These are phyloP conservation scores for Odontesthes bonariensis DNA, from an alignment of 2,113 vertebrate species.

Conservation along the genomic window DNA sequence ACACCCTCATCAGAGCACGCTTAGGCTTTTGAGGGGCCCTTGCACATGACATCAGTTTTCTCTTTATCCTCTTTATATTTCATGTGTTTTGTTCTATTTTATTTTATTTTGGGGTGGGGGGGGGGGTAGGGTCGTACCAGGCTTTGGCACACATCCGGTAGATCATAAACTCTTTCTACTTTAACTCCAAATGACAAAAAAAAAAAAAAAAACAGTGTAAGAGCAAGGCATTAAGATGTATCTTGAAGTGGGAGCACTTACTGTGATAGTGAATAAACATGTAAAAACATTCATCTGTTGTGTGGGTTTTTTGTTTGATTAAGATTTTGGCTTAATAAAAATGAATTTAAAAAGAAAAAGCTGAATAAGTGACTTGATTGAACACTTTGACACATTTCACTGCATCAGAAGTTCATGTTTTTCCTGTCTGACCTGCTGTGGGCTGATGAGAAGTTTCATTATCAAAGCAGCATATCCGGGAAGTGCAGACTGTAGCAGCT, in stretches of 20 bases:
- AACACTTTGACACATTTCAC: not conserved
- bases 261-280: constrained; percentile 87
- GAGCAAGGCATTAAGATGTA: constrained; percentile 76
- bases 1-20: constrained; percentile 46
- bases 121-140: constrained; percentile 4
- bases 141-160: constrained; percentile 73
- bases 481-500: constrained; percentile 29
- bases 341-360: too few species aligned
- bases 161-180: constrained; percentile 83
- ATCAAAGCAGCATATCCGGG: constrained; percentile 24
- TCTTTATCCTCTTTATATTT: constrained; percentile 56
- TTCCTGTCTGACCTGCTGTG: constrained; percentile 32
- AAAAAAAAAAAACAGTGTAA: constrained; percentile 64
- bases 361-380: not conserved
- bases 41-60: constrained; percentile 77
- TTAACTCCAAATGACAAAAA: constrained; percentile 78
- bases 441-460: constrained; percentile 32
- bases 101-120: constrained; percentile 39
- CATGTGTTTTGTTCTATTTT: constrained; percentile 68
- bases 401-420: not conserved
- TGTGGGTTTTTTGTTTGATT: not conserved
- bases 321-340: not conserved
- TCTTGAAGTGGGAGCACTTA: constrained; percentile 86
- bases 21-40: constrained; percentile 59
- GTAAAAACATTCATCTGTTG: constrained; percentile 64